Conservation (phyloP, 2,113 vertebrate genomes). For the Chelonoidis abingdonii region DNA sequence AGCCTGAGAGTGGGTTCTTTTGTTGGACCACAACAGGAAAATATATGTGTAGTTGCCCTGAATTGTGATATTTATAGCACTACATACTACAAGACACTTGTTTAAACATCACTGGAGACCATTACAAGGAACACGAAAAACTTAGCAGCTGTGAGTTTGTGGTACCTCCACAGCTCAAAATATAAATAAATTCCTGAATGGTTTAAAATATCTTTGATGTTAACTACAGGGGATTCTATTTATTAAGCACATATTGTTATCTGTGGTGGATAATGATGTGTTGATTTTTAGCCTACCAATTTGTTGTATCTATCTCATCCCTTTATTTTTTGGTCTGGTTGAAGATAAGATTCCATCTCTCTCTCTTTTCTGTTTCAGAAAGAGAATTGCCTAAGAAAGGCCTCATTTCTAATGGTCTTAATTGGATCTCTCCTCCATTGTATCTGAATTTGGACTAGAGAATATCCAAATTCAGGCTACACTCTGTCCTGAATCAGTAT, state of each 20-base stretch:
- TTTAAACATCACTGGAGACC: not conserved
- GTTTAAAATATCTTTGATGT: not conserved
- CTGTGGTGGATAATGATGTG: not conserved
- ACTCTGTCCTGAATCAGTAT: no score
- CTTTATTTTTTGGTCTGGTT: not conserved
- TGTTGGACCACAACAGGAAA: no score
- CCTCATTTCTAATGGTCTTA: fast-evolving
- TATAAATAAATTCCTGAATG: not conserved
- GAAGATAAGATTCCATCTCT: not conserved
- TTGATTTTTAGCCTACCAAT: not conserved
- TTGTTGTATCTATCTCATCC: fast-evolving
- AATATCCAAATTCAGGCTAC: not conserved
- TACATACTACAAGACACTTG: not conserved
- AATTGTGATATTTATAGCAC: no score
- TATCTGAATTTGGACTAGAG: not conserved
- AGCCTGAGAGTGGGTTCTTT: no score
- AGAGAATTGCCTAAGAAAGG: not conserved
- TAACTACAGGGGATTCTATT: not conserved
- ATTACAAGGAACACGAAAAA: not conserved
- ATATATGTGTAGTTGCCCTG: no score
- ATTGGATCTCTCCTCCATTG: not conserved
- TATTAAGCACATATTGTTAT: not conserved
- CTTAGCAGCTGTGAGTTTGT: not conserved
- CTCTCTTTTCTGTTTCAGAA: no score
- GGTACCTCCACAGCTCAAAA: not conserved